A percentile compares a stretch with the other conserved stretches of the same genome.
Evolutionary conservation across 1,140 invertebrate genomes (phyloP).

Genomic region (Drosophila ambigua): DNA sequence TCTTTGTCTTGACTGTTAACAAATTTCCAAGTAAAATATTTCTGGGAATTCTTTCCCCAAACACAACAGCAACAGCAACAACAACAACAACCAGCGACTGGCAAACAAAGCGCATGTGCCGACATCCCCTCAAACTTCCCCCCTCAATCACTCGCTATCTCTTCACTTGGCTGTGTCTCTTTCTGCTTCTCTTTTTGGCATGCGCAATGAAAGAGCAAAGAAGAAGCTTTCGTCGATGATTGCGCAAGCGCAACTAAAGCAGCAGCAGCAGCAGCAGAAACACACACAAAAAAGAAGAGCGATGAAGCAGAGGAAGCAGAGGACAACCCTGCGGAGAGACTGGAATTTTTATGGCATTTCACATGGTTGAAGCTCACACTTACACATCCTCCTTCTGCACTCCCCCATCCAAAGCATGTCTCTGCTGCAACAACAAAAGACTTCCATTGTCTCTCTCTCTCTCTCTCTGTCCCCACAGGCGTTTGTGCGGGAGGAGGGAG

Average conservation of each 20-base stretch:
- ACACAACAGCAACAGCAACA: constrained; percentile 29
- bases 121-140: constrained; percentile 34
- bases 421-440: constrained; percentile 50
- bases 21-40: constrained; percentile 77
- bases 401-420: constrained; percentile 18
- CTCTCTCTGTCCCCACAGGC: constrained; percentile 2
- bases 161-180: constrained; percentile 9
- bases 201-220: constrained; percentile 60
- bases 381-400: constrained; percentile 41
- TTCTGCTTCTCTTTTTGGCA: constrained; percentile 45
- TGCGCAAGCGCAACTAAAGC: constrained; percentile 66
- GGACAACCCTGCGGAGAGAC: constrained; percentile 5
- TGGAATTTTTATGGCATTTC: constrained; percentile 78
- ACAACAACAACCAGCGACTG: constrained; percentile 34
- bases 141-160: neutral
- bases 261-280: neutral
- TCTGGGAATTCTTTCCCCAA: constrained; percentile 63
- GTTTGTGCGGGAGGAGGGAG: constrained; percentile 11
- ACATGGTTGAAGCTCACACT: constrained; percentile 56
- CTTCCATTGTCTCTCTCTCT: constrained; percentile 44
- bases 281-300: neutral
- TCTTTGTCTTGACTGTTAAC: constrained; percentile 64
- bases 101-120: constrained; percentile 65
- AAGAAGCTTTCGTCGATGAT: constrained; percentile 61
- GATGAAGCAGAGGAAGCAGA: constrained; percentile 2